Conservation (phyloP, 2,113 vertebrate species). For the Ptyas mucosa region DNA sequence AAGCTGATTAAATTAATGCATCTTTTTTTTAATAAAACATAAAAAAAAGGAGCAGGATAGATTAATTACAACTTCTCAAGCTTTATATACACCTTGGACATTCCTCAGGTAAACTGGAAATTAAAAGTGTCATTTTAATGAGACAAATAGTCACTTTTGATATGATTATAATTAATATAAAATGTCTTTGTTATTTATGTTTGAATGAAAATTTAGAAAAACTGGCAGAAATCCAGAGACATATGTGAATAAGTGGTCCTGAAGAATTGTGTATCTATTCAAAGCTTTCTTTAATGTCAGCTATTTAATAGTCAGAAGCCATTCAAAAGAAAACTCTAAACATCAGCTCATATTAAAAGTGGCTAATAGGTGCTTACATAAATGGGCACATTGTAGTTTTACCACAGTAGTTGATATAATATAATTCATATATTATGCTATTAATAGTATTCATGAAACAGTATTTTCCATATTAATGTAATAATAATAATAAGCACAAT, state of each 20-base stretch:
- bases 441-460: background rate
- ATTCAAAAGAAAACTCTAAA: background rate
- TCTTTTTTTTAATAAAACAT: constrained; percentile 34
- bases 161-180: constrained; percentile 38
- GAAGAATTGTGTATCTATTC: background rate
- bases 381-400: background rate
- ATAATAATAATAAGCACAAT: background rate
- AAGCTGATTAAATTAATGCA: constrained; percentile 46
- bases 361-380: background rate
- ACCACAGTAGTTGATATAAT: background rate
- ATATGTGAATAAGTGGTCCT: accelerated
- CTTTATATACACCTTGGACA: constrained; percentile 69
- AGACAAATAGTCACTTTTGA: constrained; percentile 35
- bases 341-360: background rate
- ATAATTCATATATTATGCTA: background rate
- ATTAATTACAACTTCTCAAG: constrained; percentile 37
- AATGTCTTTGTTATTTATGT: background rate
- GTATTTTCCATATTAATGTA: background rate
- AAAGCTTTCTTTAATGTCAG: background rate
- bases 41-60: constrained; percentile 30
- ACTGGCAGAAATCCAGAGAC: background rate
- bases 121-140: constrained; percentile 59
- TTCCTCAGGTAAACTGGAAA: constrained; percentile 63
- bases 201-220: background rate
- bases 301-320: background rate